phyloP scores from a whole-genome alignment of 2,888 invertebrate species.

The Drosophila diplacantha region DNA sequence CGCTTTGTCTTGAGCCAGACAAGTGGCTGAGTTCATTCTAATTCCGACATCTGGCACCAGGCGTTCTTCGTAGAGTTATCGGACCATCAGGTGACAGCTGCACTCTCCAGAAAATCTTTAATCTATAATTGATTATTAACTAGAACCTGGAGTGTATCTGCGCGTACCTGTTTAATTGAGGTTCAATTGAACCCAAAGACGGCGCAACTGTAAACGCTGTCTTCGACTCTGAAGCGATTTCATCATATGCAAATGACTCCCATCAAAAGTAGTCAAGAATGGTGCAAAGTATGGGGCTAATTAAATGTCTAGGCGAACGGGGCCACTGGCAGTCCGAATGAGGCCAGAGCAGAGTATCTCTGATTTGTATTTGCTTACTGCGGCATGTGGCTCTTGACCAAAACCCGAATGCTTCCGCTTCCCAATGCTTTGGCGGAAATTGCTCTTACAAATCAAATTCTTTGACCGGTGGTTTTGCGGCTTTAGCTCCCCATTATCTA shows the following conservation, averaged over 20 bases:
- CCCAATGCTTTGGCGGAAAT: conserved; percentile 55
- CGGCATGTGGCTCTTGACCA: conserved; percentile 37
- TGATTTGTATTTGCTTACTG: conserved; percentile 20
- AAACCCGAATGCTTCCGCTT: conserved; percentile 59
- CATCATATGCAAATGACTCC: conserved; percentile 29
- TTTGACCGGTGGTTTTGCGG: conserved; percentile 23
- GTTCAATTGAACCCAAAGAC: neutral
- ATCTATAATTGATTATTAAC: neutral
- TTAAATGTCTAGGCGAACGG: conserved; percentile 40
- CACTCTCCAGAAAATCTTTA: neutral
- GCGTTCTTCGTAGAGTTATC: neutral
- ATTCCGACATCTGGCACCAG: conserved; percentile 6
- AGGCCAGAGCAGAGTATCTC: conserved; percentile 24
- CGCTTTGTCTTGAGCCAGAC: conserved; percentile 9
- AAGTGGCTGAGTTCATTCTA: conserved; percentile 7
- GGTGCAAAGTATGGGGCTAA: conserved; percentile 30
- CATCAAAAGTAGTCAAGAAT: conserved; percentile 32
- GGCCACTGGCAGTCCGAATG: conserved; percentile 40
- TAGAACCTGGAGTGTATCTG: neutral
- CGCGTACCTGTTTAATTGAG: conserved; percentile 7
- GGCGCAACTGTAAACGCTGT: conserved; percentile 13
- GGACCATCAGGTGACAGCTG: conserved; percentile 4
- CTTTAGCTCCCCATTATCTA: conserved; percentile 11
- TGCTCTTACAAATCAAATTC: conserved; percentile 41
- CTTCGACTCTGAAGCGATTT: conserved; percentile 3